phyloP scores from a whole-genome alignment of 2,797 vertebrate genomes.

The Lophius americanus region DNA sequence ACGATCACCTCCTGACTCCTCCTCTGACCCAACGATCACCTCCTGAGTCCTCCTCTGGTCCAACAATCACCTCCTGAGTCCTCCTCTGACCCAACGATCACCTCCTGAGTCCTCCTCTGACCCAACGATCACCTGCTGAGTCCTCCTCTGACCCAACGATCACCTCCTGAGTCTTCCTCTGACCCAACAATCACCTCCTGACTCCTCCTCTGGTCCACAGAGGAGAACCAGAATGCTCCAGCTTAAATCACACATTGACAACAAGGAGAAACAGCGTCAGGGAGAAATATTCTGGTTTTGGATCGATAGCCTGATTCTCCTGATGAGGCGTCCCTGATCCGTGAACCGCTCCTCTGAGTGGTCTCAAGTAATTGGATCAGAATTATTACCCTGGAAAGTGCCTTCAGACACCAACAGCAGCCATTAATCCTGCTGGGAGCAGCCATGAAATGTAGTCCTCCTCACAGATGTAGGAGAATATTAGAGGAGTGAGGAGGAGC shows the following conservation, averaged over 20 bases:
- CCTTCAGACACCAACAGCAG: conserved; percentile 73
- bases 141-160: no score
- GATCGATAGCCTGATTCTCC: conserved; percentile 77
- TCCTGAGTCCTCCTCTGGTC: conserved; percentile 29
- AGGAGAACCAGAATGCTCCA: conserved; percentile 39
- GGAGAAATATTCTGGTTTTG: conserved; percentile 73
- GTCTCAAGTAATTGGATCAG: conserved; percentile 84
- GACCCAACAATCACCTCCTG: conserved; percentile 31
- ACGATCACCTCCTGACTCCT: no score
- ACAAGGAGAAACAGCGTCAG: conserved; percentile 70
- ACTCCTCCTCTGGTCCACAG: conserved; percentile 34
- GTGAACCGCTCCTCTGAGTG: conserved; percentile 76
- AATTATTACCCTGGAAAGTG: conserved; percentile 78
- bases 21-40: conserved; percentile 30
- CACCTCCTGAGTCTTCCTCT: no score
- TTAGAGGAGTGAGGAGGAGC: conserved; percentile 58
- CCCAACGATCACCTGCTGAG: no score
- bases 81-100: conserved; percentile 35
- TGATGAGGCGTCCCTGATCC: conserved; percentile 75
- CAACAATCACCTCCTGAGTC: conserved; percentile 35
- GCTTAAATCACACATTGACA: conserved; percentile 69
- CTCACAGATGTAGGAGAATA: conserved; percentile 63
- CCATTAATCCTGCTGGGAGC: conserved; percentile 76
- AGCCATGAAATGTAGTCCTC: conserved; percentile 73
- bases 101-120: conserved; percentile 25